These are phyloP conservation scores for Cyclopterus lumpus DNA, from an alignment of 2,797 vertebrate species.

Conservation along the genomic window DNA sequence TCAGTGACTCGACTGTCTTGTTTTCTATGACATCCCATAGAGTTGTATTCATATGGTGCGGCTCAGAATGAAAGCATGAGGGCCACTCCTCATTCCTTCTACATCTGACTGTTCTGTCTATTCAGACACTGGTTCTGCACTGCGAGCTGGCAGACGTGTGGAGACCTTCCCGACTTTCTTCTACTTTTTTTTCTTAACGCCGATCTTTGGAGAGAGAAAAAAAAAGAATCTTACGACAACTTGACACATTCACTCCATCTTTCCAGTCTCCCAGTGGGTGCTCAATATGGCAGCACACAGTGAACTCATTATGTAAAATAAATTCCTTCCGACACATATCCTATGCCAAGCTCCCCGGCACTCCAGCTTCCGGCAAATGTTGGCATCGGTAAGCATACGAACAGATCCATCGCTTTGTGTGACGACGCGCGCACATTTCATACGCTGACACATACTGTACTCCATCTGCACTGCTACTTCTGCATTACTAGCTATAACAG, in stretches of 20 bases:
- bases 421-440: conserved; percentile 35
- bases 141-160: conserved; percentile 13
- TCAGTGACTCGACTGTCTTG: neutral
- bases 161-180: conserved; percentile 10
- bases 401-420: conserved; percentile 47
- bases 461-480: conserved; percentile 35
- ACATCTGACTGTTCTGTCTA: neutral
- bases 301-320: conserved; percentile 74
- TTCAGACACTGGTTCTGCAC: neutral
- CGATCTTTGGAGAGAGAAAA: conserved; percentile 11
- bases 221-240: conserved; percentile 36
- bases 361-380: conserved; percentile 51
- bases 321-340: conserved; percentile 59
- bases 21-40: neutral
- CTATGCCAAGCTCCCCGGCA: conserved; percentile 45
- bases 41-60: neutral
- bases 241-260: conserved; percentile 42
- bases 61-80: neutral
- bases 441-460: conserved; percentile 32
- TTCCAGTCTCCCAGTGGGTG: conserved; percentile 44
- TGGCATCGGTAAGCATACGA: conserved; percentile 33
- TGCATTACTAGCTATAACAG: conserved; percentile 8
- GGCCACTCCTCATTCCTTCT: neutral
- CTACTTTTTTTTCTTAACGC: neutral
- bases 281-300: conserved; percentile 50